Percentiles rank a stretch among this genome's conserved stretches.
Evolutionary conservation across 2,113 vertebrate species (phyloP).

Genomic region (Crotalus helleri): DNA sequence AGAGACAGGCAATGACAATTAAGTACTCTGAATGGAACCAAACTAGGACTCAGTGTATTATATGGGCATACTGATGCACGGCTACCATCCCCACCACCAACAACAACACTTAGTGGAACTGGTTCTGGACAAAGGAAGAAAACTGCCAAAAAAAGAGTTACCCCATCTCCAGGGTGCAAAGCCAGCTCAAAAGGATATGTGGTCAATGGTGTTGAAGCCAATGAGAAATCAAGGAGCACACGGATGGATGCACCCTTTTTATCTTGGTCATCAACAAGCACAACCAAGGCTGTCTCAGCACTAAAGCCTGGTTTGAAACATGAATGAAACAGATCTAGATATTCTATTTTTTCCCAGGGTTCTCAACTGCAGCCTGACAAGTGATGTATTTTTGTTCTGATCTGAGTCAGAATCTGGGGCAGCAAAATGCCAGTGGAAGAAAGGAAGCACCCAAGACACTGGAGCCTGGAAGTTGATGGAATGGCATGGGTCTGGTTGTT

Average conservation of each 20-base stretch:
- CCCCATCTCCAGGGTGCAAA: not conserved
- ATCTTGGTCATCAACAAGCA: not conserved
- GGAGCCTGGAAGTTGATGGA: not conserved
- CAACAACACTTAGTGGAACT: not conserved
- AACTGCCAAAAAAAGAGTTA: not conserved
- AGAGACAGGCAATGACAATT: not conserved
- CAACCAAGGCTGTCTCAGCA: not conserved
- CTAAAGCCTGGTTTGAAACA: not conserved
- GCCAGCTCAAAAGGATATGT: not conserved
- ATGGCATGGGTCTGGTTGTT: not conserved
- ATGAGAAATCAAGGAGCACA: not conserved
- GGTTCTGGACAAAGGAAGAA: not conserved
- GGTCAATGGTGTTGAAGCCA: not conserved
- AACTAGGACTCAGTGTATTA: not conserved
- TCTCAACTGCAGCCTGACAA: not conserved
- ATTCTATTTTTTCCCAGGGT: not conserved
- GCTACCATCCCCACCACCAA: rapidly evolving
- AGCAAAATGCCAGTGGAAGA: not conserved
- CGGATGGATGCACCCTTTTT: not conserved
- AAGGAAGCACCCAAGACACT: not conserved
- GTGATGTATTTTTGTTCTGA: not conserved
- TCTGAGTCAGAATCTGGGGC: not conserved
- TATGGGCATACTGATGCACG: not conserved
- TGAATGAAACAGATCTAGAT: not conserved
- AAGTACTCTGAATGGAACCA: not conserved